Conservation (phyloP, 2,888 invertebrate species). For the Dynastes grantii region DNA sequence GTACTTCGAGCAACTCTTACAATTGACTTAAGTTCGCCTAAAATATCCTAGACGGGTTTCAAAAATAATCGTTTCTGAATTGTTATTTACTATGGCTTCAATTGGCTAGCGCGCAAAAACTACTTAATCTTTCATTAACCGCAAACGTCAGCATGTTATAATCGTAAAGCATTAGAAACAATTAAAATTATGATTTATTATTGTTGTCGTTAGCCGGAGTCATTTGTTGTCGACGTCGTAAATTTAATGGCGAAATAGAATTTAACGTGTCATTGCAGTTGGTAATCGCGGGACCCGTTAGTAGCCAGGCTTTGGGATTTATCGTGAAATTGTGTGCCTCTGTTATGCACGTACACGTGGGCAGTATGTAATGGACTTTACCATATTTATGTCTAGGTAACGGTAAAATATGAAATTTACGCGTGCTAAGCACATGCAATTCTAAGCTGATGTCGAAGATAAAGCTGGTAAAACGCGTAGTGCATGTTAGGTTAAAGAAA, state of each 20-base stretch:
- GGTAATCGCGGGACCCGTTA: neutral
- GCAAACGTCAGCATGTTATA: constrained; percentile 18
- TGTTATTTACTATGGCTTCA: constrained; percentile 24
- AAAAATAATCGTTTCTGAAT: constrained; percentile 24
- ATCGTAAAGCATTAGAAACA: constrained; percentile 30
- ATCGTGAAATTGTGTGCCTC: neutral
- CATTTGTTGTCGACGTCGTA: constrained; percentile 30
- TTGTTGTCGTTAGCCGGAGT: constrained; percentile 20
- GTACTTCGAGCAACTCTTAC: no score
- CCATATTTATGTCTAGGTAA: constrained; percentile 7
- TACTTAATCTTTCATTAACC: constrained; percentile 27
- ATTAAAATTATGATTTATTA: constrained; percentile 38
- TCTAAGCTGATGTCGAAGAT: neutral
- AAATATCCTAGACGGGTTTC: neutral
- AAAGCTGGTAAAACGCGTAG: neutral
- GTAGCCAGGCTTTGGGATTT: neutral
- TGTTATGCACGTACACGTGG: constrained; percentile 11
- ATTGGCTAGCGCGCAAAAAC: constrained; percentile 15
- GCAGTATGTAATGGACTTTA: neutral
- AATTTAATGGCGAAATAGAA: constrained; percentile 4
- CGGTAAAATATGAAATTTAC: neutral
- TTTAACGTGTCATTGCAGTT: constrained; percentile 10
- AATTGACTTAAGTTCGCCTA: no score
- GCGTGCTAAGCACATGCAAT: neutral
- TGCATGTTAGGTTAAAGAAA: no score